These are phyloP conservation scores for Limenitis camilla DNA, from an alignment of 2,888 invertebrate genomes.

Conservation along the genomic window DNA sequence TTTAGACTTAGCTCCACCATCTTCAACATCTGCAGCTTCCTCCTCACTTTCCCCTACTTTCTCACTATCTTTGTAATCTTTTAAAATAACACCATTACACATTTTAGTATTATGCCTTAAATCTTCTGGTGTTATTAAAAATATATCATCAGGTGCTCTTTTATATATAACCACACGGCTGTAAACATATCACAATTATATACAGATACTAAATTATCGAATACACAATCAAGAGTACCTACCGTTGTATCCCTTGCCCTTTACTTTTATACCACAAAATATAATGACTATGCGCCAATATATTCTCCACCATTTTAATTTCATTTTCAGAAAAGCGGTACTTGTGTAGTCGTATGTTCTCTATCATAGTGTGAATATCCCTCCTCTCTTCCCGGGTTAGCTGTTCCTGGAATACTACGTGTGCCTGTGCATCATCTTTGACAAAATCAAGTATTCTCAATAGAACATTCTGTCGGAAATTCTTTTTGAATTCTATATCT, in stretches of 20 bases:
- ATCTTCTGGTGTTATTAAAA: conserved; percentile 44
- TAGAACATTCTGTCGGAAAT: conserved; percentile 36
- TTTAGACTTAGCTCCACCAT: no score
- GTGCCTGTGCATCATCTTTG: conserved; percentile 37
- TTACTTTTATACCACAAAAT: conserved; percentile 31
- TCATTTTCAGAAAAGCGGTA: conserved; percentile 22
- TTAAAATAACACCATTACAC: conserved; percentile 9
- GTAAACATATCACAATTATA: conserved; percentile 21
- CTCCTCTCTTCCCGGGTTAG: conserved; percentile 35
- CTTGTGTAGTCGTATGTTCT: conserved; percentile 24
- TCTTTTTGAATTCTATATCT: conserved; percentile 10
- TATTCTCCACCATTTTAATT: conserved; percentile 30
- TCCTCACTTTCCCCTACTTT: background rate
- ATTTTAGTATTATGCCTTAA: conserved; percentile 26
- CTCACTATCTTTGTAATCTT: background rate
- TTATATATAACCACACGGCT: conserved; percentile 46
- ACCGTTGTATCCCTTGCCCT: background rate
- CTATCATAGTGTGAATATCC: conserved; percentile 32
- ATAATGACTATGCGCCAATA: conserved; percentile 34
- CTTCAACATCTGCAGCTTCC: no score
- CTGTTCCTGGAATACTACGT: conserved; percentile 37
- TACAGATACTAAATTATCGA: background rate
- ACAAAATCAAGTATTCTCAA: conserved; percentile 42
- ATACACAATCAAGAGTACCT: background rate
- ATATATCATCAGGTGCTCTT: conserved; percentile 40